Conservation (phyloP, 2,888 invertebrate species). For the Dolomedes plantarius region DNA sequence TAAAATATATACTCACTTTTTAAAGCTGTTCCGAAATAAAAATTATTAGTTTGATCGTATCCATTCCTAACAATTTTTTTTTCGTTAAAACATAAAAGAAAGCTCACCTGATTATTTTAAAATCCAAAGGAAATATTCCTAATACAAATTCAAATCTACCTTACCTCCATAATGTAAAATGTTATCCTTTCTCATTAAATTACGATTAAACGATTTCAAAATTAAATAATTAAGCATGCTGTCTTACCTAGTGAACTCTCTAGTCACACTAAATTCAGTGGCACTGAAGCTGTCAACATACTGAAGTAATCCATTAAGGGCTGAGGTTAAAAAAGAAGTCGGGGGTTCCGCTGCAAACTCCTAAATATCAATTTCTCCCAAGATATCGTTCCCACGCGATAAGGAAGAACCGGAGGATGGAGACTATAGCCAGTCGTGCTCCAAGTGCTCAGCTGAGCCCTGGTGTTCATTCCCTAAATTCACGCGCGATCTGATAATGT, state of each 20-base stretch:
- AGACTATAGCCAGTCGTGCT: not conserved
- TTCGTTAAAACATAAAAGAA: not conserved
- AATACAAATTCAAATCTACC: not conserved
- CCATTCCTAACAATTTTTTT: too few relatives aligned
- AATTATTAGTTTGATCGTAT: too few relatives aligned
- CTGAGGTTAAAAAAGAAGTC: not conserved
- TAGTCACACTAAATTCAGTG: not conserved
- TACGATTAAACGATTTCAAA: not conserved
- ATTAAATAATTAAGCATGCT: not conserved
- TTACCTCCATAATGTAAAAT: not conserved
- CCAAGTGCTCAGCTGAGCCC: not conserved
- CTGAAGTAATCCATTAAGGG: not conserved
- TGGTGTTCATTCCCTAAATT: not conserved
- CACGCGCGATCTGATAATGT: constrained; percentile 4
- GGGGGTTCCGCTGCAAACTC: not conserved
- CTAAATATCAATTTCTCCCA: not conserved
- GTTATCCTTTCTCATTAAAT: not conserved
- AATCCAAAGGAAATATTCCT: not conserved
- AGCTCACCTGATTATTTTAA: not conserved
- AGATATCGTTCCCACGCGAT: not conserved
- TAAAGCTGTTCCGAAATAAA: too few relatives aligned
- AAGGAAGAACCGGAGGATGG: not conserved
- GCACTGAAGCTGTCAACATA: not conserved
- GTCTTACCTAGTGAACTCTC: not conserved
- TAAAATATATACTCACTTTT: too few relatives aligned